Evolutionary conservation across 2,113 vertebrate genomes (phyloP).

Genomic region (Sakesphorus luctuosus): DNA sequence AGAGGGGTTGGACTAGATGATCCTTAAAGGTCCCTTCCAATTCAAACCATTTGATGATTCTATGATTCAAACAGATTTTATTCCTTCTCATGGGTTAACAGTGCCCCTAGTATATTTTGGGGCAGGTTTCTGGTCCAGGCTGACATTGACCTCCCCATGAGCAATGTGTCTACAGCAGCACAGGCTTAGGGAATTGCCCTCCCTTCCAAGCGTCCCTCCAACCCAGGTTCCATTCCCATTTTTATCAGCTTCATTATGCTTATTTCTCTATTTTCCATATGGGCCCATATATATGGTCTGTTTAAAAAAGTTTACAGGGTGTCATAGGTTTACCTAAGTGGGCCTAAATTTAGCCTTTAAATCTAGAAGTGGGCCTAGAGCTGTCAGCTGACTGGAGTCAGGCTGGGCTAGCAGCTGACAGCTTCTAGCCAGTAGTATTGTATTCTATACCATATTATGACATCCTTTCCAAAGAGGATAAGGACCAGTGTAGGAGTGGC

Average conservation of each 20-base stretch:
- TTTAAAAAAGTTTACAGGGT: not conserved
- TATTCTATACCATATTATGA: no score
- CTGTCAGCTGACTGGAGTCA: no score
- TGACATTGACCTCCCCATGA: not conserved
- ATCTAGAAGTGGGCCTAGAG: no score
- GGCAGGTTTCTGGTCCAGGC: not conserved
- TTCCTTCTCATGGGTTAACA: not conserved
- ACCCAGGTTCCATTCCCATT: not conserved
- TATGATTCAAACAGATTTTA: not conserved
- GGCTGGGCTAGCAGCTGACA: no score
- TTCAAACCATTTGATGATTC: not conserved
- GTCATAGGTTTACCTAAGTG: no score
- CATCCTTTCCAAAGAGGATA: no score
- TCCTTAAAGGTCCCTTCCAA: not conserved
- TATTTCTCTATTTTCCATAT: not conserved
- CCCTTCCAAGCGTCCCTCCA: not conserved
- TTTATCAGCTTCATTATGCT: not conserved
- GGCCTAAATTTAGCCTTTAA: no score
- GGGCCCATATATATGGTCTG: not conserved
- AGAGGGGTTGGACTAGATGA: not conserved
- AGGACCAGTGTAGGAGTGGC: no score
- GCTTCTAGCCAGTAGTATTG: no score
- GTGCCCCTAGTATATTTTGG: not conserved
- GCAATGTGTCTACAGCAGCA: not conserved
- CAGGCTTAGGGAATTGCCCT: no score